Base-by-base conservation (phyloP, 2,113 vertebrate species). In the Silurus glanis region DNA sequence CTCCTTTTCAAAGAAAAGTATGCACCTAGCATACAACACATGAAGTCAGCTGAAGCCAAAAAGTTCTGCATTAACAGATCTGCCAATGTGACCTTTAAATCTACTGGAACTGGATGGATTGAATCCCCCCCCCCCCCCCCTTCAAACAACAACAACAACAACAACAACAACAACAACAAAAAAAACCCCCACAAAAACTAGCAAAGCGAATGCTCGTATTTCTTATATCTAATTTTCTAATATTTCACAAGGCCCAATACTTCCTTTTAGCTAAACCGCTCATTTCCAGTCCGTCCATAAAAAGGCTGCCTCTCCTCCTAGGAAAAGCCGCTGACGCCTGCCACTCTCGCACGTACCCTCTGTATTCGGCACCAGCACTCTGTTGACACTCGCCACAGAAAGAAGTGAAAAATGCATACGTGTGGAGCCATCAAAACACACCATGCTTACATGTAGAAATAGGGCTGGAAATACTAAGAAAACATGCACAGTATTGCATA, bases 1-100 rank as follows among this genome's bases (percentile, higher is more conserved):
- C 83, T 87, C 79, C 79, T 85, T 80, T 87, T 85, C 86, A 87
- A 84, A 79, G 85, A 85, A 87, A 85, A 45, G 53, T 82, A 86
- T 89, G 71, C 45, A 55, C 55, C 62, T 74, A 74, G 64, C 83
- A 62, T 6, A 69, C 13, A 28, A 14, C 25, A 7, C 6, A 14
- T 6, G 5, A 21, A 21, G 37, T 21, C 16, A 9, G 7, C 17
- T 16, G 45, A 37, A 69, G 28, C 13, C 6, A 3, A 9, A 21
- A 19, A 37, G 71, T 19, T 49, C 37, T 37, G 37, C 37, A 37
- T 37, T 37, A 37, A 37, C 37, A 74, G 49, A 74, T 10, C 47
- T 9, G 17, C 9, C 21, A 79, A 37, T 37, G 25, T 47, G 16
- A 37, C 2, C 17, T 69, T 69, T 69, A 37, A 28, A 67, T 25